Conservation (phyloP, 2,113 vertebrate genomes). For the Buteo buteo region DNA sequence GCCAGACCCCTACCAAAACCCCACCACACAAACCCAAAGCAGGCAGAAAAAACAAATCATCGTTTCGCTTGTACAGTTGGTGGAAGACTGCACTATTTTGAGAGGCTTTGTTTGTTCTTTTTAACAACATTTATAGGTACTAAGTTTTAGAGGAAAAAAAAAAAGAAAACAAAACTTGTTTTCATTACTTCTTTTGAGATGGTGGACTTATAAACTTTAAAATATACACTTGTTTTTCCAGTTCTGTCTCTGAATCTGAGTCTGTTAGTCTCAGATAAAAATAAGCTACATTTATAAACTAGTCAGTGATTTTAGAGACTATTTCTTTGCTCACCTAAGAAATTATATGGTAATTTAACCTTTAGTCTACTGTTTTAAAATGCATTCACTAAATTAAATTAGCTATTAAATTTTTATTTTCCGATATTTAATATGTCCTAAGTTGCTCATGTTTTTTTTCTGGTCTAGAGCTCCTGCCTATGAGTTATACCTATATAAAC, state of each 20-base stretch:
- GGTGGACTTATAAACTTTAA: background rate
- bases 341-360: conserved; percentile 8
- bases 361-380: background rate
- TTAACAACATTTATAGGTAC: background rate
- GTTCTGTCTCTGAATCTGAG: background rate
- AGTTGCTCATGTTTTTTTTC: background rate
- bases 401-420: background rate
- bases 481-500: background rate
- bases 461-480: background rate
- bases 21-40: too few relatives aligned
- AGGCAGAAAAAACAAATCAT: background rate
- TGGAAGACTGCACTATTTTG: background rate
- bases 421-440: background rate
- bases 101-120: background rate
- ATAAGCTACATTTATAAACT: background rate
- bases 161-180: background rate
- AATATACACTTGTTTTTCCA: background rate
- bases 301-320: background rate
- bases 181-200: background rate
- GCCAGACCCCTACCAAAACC: too few relatives aligned
- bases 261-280: background rate
- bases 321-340: background rate
- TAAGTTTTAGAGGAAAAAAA: background rate
- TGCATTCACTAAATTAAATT: background rate
- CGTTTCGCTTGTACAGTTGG: background rate